Conservation (phyloP, 2,888 invertebrate genomes). For the Sericinus montela region DNA sequence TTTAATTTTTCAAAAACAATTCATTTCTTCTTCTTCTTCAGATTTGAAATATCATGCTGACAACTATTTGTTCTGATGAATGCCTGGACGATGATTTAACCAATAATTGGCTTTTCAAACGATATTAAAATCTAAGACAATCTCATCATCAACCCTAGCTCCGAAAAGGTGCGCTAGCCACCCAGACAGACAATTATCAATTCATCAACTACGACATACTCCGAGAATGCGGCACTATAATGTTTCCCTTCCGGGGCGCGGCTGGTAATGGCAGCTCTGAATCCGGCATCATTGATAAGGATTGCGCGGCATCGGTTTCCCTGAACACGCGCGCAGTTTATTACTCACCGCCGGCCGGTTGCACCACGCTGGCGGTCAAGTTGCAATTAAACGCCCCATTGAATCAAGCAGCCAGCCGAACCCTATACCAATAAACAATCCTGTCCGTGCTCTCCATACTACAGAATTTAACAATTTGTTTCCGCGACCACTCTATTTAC, state of each 20-base stretch:
- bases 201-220: not conserved
- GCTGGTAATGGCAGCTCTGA: not conserved
- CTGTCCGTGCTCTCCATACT: not conserved
- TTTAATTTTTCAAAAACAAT: no score
- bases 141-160: no score
- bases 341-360: slow-evolving; percentile 2
- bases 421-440: not conserved
- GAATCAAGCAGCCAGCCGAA: not conserved
- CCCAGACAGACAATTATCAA: not conserved
- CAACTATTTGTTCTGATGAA: no score
- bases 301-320: not conserved
- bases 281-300: slow-evolving; percentile 1
- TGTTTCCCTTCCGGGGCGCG: slow-evolving; percentile 19
- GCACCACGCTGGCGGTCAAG: not conserved
- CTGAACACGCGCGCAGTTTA: not conserved
- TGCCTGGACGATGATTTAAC: no score
- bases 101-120: no score
- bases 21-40: no score
- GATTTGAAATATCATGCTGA: no score
- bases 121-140: no score
- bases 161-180: no score
- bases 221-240: slow-evolving; percentile 14
- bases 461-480: slow-evolving; percentile 13
- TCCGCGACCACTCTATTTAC: slow-evolving; percentile 5
- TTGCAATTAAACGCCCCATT: slow-evolving; percentile 5